phyloP scores from a whole-genome alignment of 1,140 invertebrate species.

The Zaprionus tsacasi region DNA sequence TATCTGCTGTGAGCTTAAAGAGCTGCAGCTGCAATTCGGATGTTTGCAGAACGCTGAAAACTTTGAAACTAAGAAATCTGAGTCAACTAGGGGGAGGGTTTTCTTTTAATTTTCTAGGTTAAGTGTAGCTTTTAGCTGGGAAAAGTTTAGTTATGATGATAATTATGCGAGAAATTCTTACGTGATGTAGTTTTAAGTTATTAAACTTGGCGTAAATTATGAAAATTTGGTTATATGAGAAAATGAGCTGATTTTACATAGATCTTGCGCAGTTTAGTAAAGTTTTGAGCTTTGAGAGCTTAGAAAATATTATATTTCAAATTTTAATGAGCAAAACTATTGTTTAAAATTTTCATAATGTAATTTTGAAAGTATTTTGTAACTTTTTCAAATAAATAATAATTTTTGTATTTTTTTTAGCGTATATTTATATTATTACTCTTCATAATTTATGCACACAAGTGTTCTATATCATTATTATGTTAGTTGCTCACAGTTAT shows the following conservation, averaged over 20 bases:
- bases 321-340: no score
- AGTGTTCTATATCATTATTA: not conserved
- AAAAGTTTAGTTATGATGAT: not conserved
- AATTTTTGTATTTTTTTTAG: no score
- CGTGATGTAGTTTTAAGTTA: not conserved
- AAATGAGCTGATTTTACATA: not conserved
- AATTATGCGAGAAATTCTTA: not conserved
- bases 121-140: not conserved
- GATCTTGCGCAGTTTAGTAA: not conserved
- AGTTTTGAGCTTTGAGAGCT: not conserved
- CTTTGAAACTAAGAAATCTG: not conserved
- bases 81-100: not conserved
- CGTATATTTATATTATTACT: no score
- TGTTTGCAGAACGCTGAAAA: not conserved
- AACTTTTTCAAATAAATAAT: no score
- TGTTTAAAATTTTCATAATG: no score
- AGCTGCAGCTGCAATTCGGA: slow-evolving; percentile 3
- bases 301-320: no score
- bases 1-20: not conserved
- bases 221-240: no score
- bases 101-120: not conserved
- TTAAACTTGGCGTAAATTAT: no score
- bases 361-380: no score
- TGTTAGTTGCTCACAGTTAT: no score
- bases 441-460: not conserved